phyloP scores from a whole-genome alignment of 2,113 vertebrate genomes.

The Argyrosomus japonicus region DNA sequence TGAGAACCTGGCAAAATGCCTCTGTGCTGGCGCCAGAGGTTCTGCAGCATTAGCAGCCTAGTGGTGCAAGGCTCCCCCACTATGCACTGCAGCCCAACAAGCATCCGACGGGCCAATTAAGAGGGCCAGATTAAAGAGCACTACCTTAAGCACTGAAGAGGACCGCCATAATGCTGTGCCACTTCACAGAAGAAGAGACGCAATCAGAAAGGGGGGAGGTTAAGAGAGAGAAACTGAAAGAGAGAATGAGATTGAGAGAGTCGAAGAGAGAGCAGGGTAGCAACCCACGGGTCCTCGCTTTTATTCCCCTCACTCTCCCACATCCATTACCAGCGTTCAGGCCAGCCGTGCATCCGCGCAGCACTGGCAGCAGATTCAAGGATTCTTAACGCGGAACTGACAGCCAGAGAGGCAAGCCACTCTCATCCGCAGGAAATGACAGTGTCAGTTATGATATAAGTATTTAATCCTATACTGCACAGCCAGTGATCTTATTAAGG shows the following conservation, averaged over 20 bases:
- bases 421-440: constrained; percentile 82
- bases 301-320: constrained; percentile 76
- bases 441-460: constrained; percentile 87
- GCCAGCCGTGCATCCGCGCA: constrained; percentile 50
- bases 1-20: constrained; percentile 50
- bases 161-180: constrained; percentile 48
- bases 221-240: constrained; percentile 47
- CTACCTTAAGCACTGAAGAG: constrained; percentile 66
- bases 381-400: constrained; percentile 83
- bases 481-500: constrained; percentile 88
- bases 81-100: constrained; percentile 44
- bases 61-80: constrained; percentile 30
- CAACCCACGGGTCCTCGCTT: constrained; percentile 69
- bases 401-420: constrained; percentile 75
- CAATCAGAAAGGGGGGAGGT: constrained; percentile 58
- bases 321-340: constrained; percentile 75
- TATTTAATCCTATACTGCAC: constrained; percentile 87
- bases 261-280: constrained; percentile 43
- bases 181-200: constrained; percentile 71
- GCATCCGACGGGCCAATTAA: constrained; percentile 73
- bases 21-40: constrained; percentile 50
- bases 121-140: constrained; percentile 73
- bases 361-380: constrained; percentile 72
- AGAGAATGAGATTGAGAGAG: constrained; percentile 61
- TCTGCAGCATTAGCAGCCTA: constrained; percentile 49